Evolutionary conservation across 92 coral and sea anemone species (phyloP), one percentile per base, ranked within the genome.

Genomic region (Phenganax subtilis): DNA sequence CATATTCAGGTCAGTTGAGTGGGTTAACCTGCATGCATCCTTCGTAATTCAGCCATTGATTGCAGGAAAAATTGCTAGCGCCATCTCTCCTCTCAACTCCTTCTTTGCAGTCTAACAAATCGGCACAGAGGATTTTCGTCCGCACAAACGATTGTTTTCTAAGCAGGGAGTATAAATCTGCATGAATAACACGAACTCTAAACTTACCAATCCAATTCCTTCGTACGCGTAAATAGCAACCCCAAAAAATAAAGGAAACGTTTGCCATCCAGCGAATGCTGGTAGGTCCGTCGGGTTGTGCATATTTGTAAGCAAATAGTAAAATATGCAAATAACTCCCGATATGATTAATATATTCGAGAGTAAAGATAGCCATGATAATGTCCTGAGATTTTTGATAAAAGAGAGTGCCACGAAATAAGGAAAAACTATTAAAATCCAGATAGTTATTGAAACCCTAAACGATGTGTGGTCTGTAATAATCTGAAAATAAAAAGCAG

Each of bases 191-290:
- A 69, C 0, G 15, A 11, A 73, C 5, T 37, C 3, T 37, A 37
- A 37, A 30, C 83, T 64, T 79, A 79, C 83, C 83, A 79, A 12
- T 47, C 83, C 83, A 29, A 93, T 91, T 20, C 97, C 97, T 82
- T 93, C 98, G 80, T 89, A 91, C 8, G 98, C 87, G 71, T 88
- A 93, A 65, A 93, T 82, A n/a, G 92, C 87, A 44, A 86, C 84
- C 11, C 97, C 97, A 85, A 90, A 88, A 75, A 91, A 81, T 55
- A 91, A 83, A 7, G 93, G 91, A 12, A 90, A 68, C 72, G 71
- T 73, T 12, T 64, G 20, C 10, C 60, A 55, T 9, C 91, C 91
- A 57, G 87, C 88, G 76, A 93, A 91, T 12, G 85, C 84, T 0
- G 97, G 97, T 7, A 89, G 78, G 17, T 71, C 82, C n/a, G 66